phyloP scores from a whole-genome alignment of 2,888 invertebrate species.

The Xestobium rufovillosum region DNA sequence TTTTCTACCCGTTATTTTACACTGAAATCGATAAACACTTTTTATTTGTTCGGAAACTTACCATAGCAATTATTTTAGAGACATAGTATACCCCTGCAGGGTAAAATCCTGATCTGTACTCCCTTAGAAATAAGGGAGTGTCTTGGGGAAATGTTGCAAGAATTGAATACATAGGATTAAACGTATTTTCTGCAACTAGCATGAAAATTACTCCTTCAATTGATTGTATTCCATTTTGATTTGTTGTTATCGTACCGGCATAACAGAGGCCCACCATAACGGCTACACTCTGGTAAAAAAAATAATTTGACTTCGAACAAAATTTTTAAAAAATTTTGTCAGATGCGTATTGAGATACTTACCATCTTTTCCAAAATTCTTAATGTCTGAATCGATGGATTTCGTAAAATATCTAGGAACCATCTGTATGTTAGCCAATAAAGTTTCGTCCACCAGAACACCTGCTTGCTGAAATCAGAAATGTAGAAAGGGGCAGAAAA shows the following conservation, averaged over 20 bases:
- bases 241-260: slow-evolving; percentile 58
- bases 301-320: slow-evolving; percentile 6
- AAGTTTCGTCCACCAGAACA: slow-evolving; percentile 65
- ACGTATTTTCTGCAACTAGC: slow-evolving; percentile 83
- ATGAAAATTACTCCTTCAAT: slow-evolving; percentile 84
- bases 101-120: slow-evolving; percentile 77
- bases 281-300: slow-evolving; percentile 53
- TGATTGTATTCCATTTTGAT: slow-evolving; percentile 77
- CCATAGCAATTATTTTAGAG: slow-evolving; percentile 72
- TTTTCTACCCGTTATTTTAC: too few relatives aligned
- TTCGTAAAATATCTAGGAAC: slow-evolving; percentile 64
- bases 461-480: slow-evolving; percentile 47
- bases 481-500: too few relatives aligned
- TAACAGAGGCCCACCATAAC: slow-evolving; percentile 80
- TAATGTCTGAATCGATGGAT: slow-evolving; percentile 71
- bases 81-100: slow-evolving; percentile 72
- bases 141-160: slow-evolving; percentile 75
- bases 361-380: slow-evolving; percentile 78
- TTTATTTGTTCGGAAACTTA: slow-evolving; percentile 47
- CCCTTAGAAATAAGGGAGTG: slow-evolving; percentile 73
- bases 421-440: slow-evolving; percentile 70
- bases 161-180: slow-evolving; percentile 85
- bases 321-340: slow-evolving; percentile 7
- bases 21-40: too few relatives aligned
- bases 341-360: slow-evolving; percentile 36